A percentile compares a stretch with the other conserved stretches of the same genome.
Conservation (phyloP, 2,888 invertebrate species). For the Scaptomyza reducta region DNA sequence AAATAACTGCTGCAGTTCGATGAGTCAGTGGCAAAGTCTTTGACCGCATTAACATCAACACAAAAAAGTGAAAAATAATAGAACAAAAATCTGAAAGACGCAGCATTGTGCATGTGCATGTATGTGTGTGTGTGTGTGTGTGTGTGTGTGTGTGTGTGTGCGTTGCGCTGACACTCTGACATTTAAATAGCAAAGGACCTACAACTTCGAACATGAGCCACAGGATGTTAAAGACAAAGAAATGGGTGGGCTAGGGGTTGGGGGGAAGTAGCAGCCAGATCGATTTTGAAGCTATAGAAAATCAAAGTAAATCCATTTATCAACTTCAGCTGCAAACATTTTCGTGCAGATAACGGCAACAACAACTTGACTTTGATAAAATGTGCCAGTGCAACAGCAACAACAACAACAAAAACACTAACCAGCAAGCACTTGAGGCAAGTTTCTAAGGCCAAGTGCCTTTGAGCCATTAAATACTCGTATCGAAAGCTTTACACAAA, state of each 20-base stretch:
- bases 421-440: constrained; percentile 37
- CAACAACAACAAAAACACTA: constrained; percentile 14
- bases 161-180: constrained; percentile 32
- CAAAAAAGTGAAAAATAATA: constrained; percentile 5
- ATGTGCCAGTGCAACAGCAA: constrained; percentile 54
- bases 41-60: constrained; percentile 59
- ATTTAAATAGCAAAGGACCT: constrained; percentile 43
- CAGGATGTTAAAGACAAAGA: constrained; percentile 20
- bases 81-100: constrained; percentile 4
- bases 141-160: not conserved
- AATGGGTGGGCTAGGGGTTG: not conserved
- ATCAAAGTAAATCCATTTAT: constrained; percentile 78
- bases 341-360: constrained; percentile 67
- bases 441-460: constrained; percentile 55
- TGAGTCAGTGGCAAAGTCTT: constrained; percentile 71
- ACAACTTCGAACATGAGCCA: constrained; percentile 2
- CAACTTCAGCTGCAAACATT: constrained; percentile 75
- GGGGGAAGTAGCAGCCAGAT: constrained; percentile 29
- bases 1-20: constrained; percentile 47
- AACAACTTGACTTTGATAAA: constrained; percentile 73
- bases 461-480: constrained; percentile 50
- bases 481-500: constrained; percentile 40
- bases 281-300: constrained; percentile 76
- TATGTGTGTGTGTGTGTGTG: constrained; percentile 1
- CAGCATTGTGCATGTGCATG: not conserved